These are phyloP conservation scores for Luehdorfia chinensis DNA, from an alignment of 1,140 invertebrate genomes.

Conservation along the genomic window DNA sequence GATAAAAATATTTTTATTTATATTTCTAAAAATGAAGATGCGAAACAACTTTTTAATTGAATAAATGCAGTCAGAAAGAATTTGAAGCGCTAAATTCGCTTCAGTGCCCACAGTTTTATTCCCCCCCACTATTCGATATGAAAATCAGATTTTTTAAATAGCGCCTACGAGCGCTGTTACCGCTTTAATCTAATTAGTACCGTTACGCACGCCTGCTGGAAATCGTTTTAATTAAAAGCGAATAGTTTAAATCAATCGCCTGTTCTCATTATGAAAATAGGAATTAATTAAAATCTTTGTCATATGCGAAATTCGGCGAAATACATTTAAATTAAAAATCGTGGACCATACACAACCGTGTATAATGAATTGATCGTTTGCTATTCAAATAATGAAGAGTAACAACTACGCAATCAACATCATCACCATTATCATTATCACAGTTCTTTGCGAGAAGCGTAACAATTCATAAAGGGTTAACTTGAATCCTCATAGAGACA, in stretches of 20 bases:
- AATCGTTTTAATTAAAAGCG: constrained; percentile 41
- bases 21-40: too few species aligned
- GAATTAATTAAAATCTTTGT: constrained; percentile 16
- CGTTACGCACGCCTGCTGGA: constrained; percentile 33
- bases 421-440: too few species aligned
- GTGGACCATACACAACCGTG: too few species aligned
- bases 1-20: too few species aligned
- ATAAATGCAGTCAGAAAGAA: too few species aligned
- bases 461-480: too few species aligned
- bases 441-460: too few species aligned
- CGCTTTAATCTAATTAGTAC: constrained; percentile 35
- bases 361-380: too few species aligned
- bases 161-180: constrained; percentile 20
- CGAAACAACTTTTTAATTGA: too few species aligned
- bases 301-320: constrained; percentile 2
- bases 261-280: constrained; percentile 16
- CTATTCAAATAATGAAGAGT: too few species aligned
- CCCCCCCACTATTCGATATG: constrained; percentile 12
- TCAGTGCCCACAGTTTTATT: not conserved
- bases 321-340: constrained; percentile 1
- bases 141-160: constrained; percentile 31
- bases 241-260: constrained; percentile 29
- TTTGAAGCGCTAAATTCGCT: constrained; percentile 5
- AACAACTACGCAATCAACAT: too few species aligned
- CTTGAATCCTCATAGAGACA: too few species aligned